These are phyloP conservation scores for Glaucomys volans DNA, from an alignment of 2,113 vertebrate species.

Conservation along the genomic window DNA sequence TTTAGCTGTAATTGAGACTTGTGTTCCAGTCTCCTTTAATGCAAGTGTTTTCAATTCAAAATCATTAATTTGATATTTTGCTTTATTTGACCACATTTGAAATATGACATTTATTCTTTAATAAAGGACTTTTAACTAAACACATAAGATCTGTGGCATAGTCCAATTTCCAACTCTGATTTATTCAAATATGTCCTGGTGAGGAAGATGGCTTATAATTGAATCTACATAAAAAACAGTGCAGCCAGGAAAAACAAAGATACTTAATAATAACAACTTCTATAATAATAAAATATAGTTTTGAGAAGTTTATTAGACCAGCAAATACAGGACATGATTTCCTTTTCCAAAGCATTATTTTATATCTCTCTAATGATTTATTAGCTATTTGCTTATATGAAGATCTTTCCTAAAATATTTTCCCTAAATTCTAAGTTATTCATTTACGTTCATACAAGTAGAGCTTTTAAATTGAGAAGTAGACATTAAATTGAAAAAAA, in stretches of 20 bases:
- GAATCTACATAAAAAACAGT: not conserved
- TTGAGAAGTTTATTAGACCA: not conserved
- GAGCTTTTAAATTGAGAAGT: not conserved
- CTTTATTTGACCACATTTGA: not conserved
- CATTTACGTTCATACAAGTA: not conserved
- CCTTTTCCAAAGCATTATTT: slow-evolving; percentile 12
- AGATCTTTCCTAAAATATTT: not conserved
- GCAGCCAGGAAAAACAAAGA: not conserved
- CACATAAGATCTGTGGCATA: not conserved
- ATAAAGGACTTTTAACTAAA: not conserved
- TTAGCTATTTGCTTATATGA: not conserved
- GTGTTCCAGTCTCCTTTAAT: not conserved
- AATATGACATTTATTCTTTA: not conserved
- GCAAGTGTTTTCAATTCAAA: not conserved
- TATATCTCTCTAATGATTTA: not conserved
- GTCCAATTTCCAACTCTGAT: not conserved
- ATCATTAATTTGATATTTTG: not conserved
- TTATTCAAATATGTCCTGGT: not conserved
- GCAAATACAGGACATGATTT: not conserved
- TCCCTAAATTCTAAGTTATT: not conserved
- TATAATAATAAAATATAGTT: not conserved
- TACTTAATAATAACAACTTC: not conserved
- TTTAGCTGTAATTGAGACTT: not conserved
- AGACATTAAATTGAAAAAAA: not conserved
- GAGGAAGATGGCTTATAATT: not conserved